Evolutionary conservation across 2,888 invertebrate genomes (phyloP).

Genomic region (Mythimna impura): DNA sequence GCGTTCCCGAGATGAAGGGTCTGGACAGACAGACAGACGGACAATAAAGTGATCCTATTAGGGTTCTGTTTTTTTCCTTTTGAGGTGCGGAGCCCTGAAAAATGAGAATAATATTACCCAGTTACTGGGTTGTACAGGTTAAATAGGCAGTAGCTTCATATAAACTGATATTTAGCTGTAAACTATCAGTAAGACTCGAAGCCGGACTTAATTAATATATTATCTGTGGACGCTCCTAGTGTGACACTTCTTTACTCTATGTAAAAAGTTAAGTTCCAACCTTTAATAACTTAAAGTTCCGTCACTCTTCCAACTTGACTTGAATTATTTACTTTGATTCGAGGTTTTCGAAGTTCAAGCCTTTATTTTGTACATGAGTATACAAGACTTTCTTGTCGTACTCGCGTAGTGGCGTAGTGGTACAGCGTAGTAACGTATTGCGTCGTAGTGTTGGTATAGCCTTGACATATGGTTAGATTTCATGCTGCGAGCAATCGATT

Average conservation of each 20-base stretch:
- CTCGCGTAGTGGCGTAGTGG: conserved; percentile 15
- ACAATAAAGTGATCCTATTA: no score
- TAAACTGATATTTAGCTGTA: no score
- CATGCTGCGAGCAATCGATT: conserved; percentile 5
- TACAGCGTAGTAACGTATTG: conserved; percentile 40
- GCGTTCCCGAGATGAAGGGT: no score
- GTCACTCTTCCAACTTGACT: conserved; percentile 48
- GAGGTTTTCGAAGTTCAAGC: conserved; percentile 25
- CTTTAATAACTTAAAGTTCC: conserved; percentile 64
- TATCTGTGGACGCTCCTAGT: not conserved
- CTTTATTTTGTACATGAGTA: conserved; percentile 36
- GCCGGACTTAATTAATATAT: not conserved
- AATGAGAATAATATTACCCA: not conserved
- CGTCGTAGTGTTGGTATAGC: conserved; percentile 34
- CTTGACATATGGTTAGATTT: conserved; percentile 30
- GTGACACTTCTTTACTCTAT: not conserved
- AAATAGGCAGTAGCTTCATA: no score
- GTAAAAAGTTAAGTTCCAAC: conserved; percentile 53
- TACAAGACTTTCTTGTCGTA: conserved; percentile 19
- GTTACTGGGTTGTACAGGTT: not conserved
- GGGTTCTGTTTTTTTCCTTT: no score
- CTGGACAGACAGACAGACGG: no score
- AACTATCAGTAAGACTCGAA: no score
- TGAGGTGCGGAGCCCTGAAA: no score
- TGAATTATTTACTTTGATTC: conserved; percentile 66